These are phyloP conservation scores for Pseudomugil gertrudae DNA, from an alignment of 2,797 vertebrate species.

Conservation along the genomic window DNA sequence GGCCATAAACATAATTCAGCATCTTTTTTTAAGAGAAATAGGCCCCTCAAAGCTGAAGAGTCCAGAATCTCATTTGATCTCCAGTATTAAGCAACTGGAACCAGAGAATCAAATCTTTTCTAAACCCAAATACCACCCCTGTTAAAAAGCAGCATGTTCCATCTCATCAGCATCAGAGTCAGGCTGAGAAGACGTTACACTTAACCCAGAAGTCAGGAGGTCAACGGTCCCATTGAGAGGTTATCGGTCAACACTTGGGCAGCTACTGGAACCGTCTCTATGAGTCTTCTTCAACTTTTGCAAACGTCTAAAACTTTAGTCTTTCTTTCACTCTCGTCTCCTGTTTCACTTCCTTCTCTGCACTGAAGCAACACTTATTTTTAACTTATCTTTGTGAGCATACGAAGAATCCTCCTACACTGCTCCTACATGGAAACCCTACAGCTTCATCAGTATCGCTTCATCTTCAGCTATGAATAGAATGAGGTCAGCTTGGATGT, in stretches of 20 bases:
- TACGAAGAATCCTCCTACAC: not conserved
- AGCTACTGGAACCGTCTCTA: slow-evolving; percentile 24
- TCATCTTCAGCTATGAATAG: slow-evolving; percentile 45
- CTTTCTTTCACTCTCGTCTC: not conserved
- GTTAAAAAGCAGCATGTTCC: not conserved
- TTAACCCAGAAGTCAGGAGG: slow-evolving; percentile 49
- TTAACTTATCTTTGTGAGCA: not conserved
- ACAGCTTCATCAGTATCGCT: slow-evolving; percentile 27
- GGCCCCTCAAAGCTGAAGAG: not conserved
- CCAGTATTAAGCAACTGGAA: not conserved
- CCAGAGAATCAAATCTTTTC: not conserved
- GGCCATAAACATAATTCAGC: too few species aligned
- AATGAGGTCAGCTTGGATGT: slow-evolving; percentile 48
- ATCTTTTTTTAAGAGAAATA: not conserved
- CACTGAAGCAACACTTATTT: slow-evolving; percentile 8
- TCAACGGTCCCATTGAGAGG: slow-evolving; percentile 50
- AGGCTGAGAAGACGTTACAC: slow-evolving; percentile 31
- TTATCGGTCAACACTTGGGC: slow-evolving; percentile 35
- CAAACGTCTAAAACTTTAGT: not conserved
- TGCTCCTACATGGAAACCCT: not conserved
- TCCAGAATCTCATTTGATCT: not conserved
- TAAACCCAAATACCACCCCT: not conserved
- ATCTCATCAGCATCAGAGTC: slow-evolving; percentile 8
- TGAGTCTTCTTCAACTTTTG: not conserved
- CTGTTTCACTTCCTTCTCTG: not conserved